Percentiles rank a stretch among this genome's conserved stretches.
Evolutionary conservation across 2,888 invertebrate species (phyloP).

Genomic region (Diaphora mendica): DNA sequence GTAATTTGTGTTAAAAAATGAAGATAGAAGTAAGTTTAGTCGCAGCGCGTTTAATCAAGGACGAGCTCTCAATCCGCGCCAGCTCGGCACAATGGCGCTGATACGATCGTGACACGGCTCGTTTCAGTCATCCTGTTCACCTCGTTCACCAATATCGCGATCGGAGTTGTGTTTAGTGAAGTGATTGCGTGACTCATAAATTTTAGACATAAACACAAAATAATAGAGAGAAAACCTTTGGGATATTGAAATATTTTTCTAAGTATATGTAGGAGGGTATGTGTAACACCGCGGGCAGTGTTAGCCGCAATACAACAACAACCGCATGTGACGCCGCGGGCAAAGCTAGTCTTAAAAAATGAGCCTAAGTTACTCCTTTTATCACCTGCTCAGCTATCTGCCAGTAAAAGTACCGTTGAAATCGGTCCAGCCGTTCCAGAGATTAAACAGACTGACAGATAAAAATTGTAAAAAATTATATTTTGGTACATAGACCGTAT

Average conservation of each 20-base stretch:
- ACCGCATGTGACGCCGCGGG: too few relatives aligned
- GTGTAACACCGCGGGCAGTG: too few relatives aligned
- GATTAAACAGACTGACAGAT: too few relatives aligned
- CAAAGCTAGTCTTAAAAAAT: too few relatives aligned
- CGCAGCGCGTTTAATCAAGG: background rate
- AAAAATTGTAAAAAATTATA: too few relatives aligned
- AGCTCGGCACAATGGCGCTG: background rate
- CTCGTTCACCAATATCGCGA: background rate
- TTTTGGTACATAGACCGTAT: too few relatives aligned
- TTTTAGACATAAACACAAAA: background rate
- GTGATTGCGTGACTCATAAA: background rate
- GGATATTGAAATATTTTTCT: background rate
- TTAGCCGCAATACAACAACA: too few relatives aligned
- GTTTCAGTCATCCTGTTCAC: constrained; percentile 2
- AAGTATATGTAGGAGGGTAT: too few relatives aligned
- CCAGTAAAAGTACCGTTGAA: too few relatives aligned
- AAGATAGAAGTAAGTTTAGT: background rate
- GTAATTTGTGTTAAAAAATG: constrained; percentile 4
- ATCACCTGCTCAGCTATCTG: too few relatives aligned
- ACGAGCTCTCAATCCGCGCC: background rate
- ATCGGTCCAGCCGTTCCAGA: too few relatives aligned
- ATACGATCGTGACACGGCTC: background rate
- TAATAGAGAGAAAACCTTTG: background rate
- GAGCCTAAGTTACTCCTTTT: too few relatives aligned
- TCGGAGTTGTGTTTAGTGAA: background rate